These are phyloP conservation scores for Mycetomoellerius zeteki DNA, from an alignment of 1,140 invertebrate species.

Conservation along the genomic window DNA sequence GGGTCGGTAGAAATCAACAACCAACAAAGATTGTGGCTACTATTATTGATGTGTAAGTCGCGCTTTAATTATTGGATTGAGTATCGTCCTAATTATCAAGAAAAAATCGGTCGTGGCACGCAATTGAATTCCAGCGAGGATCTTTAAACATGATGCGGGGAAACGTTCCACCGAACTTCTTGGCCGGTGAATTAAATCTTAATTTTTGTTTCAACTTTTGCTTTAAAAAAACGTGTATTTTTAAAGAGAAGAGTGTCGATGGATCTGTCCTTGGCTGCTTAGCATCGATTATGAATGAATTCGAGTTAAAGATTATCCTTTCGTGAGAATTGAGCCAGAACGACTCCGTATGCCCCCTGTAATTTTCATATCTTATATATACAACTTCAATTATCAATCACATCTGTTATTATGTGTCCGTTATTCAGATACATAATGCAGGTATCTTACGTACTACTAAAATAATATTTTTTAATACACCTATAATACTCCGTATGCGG, in stretches of 20 bases:
- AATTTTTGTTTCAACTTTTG: neutral
- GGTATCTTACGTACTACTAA: neutral
- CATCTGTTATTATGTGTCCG: neutral
- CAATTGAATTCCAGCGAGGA: constrained; percentile 13
- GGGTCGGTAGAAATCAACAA: constrained; percentile 14
- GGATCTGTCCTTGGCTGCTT: neutral
- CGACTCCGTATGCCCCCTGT: neutral
- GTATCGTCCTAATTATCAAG: constrained; percentile 8
- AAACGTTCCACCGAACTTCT: neutral
- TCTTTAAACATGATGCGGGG: neutral
- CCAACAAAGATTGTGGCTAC: constrained; percentile 32
- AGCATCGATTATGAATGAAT: neutral
- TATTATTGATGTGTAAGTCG: constrained; percentile 45
- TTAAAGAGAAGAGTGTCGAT: neutral
- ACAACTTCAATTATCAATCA: neutral
- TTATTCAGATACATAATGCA: neutral
- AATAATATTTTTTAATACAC: neutral
- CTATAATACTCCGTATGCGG: no score
- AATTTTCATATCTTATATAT: constrained; percentile 23
- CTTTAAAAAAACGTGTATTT: constrained; percentile 7
- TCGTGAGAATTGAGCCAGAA: neutral
- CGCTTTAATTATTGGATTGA: constrained; percentile 34
- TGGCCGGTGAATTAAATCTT: neutral
- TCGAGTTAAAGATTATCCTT: neutral
- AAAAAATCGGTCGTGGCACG: constrained; percentile 13